phyloP scores from a whole-genome alignment of 2,797 vertebrate species.

The Falco concolor region DNA sequence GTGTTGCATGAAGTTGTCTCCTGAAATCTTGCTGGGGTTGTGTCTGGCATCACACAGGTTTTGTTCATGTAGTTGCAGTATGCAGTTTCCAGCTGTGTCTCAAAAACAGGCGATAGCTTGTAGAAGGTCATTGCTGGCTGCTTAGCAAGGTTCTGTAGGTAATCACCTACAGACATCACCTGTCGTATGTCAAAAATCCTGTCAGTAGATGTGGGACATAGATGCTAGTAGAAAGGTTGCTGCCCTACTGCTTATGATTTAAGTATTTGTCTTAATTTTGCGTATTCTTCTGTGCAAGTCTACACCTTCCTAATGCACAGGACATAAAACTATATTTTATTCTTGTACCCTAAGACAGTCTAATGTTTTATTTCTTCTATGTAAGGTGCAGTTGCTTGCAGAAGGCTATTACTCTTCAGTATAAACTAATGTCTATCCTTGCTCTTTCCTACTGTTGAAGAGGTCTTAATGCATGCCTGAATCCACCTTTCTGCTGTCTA shows the following conservation, averaged over 20 bases:
- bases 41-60: background rate
- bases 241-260: background rate
- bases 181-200: background rate
- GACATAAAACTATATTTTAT: background rate
- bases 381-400: background rate
- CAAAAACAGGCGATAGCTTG: background rate
- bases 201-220: background rate
- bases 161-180: background rate
- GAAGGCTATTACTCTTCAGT: background rate
- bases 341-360: background rate
- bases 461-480: background rate
- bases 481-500: background rate
- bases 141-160: background rate
- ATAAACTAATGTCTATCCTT: background rate
- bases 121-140: background rate
- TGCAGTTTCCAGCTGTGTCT: background rate
- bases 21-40: background rate
- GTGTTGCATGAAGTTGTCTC: background rate
- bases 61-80: background rate
- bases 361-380: background rate
- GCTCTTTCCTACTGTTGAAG: background rate
- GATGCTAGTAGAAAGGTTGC: background rate
- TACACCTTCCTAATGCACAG: background rate
- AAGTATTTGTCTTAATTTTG: background rate
- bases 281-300: background rate